Evolutionary conservation across 2,797 vertebrate genomes (phyloP), one percentile per base, ranked within the genome.

Genomic region (Cryptoprocta ferox): DNA sequence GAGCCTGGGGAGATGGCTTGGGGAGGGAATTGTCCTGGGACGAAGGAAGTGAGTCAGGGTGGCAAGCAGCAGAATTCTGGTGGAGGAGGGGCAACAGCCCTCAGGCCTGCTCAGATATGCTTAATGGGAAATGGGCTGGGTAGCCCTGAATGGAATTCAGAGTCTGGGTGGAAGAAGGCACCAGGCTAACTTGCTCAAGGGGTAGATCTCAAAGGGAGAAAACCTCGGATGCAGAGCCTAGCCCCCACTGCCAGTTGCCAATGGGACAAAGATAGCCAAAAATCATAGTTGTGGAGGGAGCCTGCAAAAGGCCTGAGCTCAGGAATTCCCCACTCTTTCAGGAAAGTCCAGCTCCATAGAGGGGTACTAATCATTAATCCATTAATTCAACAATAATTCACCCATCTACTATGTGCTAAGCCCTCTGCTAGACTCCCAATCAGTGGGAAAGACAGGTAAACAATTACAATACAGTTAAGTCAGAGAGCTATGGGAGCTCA

Each of bases 341-440:
- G 65, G 10, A 80, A 95, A 93, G 18, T 14, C 70, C 19, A 79
- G 13, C 11, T 14, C 11, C 45, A 35, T 35, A 71, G 19, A 94
- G 3, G 39, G 61, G 16, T 15, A 91, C 5, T 14, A 88, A 80
- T 81, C 30, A 85, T 71, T 53, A 18, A 80, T 71, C 18, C 61
- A 95, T 76, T 93, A 14, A 30, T 70, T 89, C 14, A 35, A 48
- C 39, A 92, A 87, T 91, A 90, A 50, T 79, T 95, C n/a, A 87
- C 8, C 45, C n/a, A 56, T 59, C 32, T 89, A 50, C 32, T 83
- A 84, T 48, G 59, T 48, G 14, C 59, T 68, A 3, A 35, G 15
- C 26, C 32, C 10, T 76, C 12, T 70, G 18, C 32, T 80, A 84
- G 56, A 91, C 50, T 89, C 56, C 26, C 3, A 39, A 65, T 80